Conservation (phyloP, 1,140 invertebrate species). For the Temnothorax nylanderi region DNA sequence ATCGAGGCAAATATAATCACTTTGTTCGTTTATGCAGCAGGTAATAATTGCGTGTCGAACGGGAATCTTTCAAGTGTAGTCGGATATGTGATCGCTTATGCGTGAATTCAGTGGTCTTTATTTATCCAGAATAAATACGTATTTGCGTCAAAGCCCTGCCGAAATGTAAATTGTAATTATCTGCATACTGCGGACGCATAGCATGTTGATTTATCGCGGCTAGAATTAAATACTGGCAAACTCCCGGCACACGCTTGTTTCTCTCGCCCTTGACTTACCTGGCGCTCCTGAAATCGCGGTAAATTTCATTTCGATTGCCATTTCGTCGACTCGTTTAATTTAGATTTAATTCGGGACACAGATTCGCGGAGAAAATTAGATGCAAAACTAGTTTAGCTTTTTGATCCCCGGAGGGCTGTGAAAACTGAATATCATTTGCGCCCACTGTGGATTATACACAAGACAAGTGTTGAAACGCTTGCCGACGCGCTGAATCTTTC, state of each 20-base stretch:
- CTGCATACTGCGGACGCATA: not conserved
- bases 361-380: constrained; percentile 44
- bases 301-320: not conserved
- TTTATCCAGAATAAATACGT: constrained; percentile 64
- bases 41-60: constrained; percentile 17
- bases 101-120: constrained; percentile 54
- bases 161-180: constrained; percentile 44
- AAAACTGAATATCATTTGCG: constrained; percentile 56
- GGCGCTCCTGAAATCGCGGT: not conserved
- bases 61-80: constrained; percentile 25
- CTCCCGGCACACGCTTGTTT: not conserved
- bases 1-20: constrained; percentile 31
- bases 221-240: constrained; percentile 16
- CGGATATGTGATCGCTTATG: not conserved
- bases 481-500: constrained; percentile 59
- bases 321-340: constrained; percentile 73
- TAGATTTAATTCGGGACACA: constrained; percentile 76
- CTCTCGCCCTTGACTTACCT: not conserved
- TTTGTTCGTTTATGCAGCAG: constrained; percentile 27
- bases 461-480: constrained; percentile 50
- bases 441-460: constrained; percentile 40
- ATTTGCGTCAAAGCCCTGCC: constrained; percentile 40
- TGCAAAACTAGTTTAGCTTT: constrained; percentile 59
- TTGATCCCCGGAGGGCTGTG: constrained; percentile 56
- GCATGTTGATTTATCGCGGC: constrained; percentile 20